phyloP scores from a whole-genome alignment of 2,113 vertebrate species.

The Leiothrix lutea region DNA sequence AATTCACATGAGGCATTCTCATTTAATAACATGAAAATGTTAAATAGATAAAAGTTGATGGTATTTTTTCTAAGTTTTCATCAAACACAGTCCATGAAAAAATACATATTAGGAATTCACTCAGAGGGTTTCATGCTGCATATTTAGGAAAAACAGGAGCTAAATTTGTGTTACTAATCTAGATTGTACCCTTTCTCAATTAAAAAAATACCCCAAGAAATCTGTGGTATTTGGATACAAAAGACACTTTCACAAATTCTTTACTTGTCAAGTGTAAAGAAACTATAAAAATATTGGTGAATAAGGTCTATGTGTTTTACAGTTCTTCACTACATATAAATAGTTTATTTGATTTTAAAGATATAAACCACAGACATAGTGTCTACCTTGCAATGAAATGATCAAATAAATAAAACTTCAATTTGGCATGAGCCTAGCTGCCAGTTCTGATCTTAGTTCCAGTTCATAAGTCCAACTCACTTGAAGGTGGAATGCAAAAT shows the following conservation, averaged over 20 bases:
- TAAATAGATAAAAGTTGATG: slow-evolving; percentile 27
- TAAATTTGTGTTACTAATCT: not conserved
- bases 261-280: slow-evolving; percentile 71
- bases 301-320: slow-evolving; percentile 72
- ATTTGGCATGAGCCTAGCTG: slow-evolving; percentile 54
- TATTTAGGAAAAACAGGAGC: not conserved
- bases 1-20: slow-evolving; percentile 39
- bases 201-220: slow-evolving; percentile 43
- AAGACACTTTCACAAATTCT: slow-evolving; percentile 61
- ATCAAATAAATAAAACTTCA: slow-evolving; percentile 79
- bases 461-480: slow-evolving; percentile 50
- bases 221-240: slow-evolving; percentile 25
- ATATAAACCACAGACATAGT: slow-evolving; percentile 74
- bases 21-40: slow-evolving; percentile 43
- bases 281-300: slow-evolving; percentile 74
- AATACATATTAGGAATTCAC: not conserved
- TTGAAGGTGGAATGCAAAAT: slow-evolving; percentile 32
- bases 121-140: not conserved
- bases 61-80: slow-evolving; percentile 28
- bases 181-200: not conserved
- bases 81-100: not conserved
- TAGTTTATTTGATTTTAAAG: slow-evolving; percentile 75
- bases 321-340: slow-evolving; percentile 58
- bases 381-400: slow-evolving; percentile 77
- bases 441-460: slow-evolving; percentile 64